Evolutionary conservation across 2,113 vertebrate species (phyloP), one percentile per base, ranked within the genome.

Genomic region (Larimichthys crocea): DNA sequence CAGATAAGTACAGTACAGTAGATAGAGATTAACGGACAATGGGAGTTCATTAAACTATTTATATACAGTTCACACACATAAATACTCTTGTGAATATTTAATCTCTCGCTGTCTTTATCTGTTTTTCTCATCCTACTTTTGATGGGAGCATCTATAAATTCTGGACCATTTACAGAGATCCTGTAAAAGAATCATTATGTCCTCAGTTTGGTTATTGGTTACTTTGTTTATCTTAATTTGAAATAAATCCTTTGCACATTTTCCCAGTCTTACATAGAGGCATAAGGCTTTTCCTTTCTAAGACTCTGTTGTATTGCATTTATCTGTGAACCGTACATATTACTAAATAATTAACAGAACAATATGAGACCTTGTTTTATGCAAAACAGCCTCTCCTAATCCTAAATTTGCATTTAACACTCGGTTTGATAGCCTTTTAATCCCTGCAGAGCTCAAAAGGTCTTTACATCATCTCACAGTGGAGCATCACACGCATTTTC

Each of bases 391-490:
- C 5, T 9, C 24, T 24, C 44, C 40, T 83, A 77, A 80, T 74
- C 59, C 59, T 60, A 57, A 66, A 78, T 90, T 68, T 80, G 76
- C 74, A 85, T 85, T 84, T 50, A 76, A 82, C 46, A 79, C 16
- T 26, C 5, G 26, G 48, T 61, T 70, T 70, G 35, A 71, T 63
- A 76, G 53, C n/a, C 57, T 70, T 78, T 85, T 56, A 84, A 77
- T 80, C 67, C 79, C 59, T 46, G 52, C 26, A 29, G 57, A 77
- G 50, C 49, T 64, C n/a, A 42, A 31, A 65, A 48, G 56, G 56
- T 24, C 24, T 79, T 82, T 66, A 73, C 42, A 63, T 78, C 55
- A 35, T 57, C 35, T 72, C 80, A 69, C 57, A 52, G 53, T 11
- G 35, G 49, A 70, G 61, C 50, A 80, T 71, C 57, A 24, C 17